Evolutionary conservation across 1,140 invertebrate genomes (phyloP).

Genomic region (Eupristina koningsbergeri): DNA sequence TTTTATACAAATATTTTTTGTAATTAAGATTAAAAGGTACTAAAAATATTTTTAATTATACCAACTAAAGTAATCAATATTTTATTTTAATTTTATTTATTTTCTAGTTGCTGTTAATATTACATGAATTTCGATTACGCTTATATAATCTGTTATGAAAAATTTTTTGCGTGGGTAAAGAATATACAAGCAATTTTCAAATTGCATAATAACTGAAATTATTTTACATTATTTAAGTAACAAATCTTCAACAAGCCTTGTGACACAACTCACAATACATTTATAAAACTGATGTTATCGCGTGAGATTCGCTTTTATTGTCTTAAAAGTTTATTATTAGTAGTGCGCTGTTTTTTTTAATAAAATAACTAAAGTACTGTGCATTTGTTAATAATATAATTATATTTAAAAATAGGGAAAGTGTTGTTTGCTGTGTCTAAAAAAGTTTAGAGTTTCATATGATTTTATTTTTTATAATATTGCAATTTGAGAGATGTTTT

Average conservation of each 20-base stretch:
- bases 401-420: constrained; percentile 59
- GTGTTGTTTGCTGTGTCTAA: constrained; percentile 71
- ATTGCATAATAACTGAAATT: constrained; percentile 26
- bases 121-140: neutral
- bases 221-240: constrained; percentile 28
- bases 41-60: neutral
- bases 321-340: constrained; percentile 12
- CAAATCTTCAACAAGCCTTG: constrained; percentile 31
- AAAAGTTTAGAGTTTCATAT: constrained; percentile 30
- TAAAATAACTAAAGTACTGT: constrained; percentile 36
- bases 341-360: constrained; percentile 16
- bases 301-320: neutral
- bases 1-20: neutral
- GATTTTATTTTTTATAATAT: constrained; percentile 22
- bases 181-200: constrained; percentile 26
- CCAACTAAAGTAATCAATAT: constrained; percentile 9
- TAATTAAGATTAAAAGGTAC: neutral
- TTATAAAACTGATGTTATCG: constrained; percentile 16
- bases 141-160: constrained; percentile 20
- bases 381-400: constrained; percentile 47
- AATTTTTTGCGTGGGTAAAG: constrained; percentile 13
- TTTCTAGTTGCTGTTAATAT: constrained; percentile 26
- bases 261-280: constrained; percentile 39
- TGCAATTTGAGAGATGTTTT: constrained; percentile 36
- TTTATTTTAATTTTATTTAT: constrained; percentile 40